Evolutionary conservation across 1,140 invertebrate genomes (phyloP).

Genomic region (Apolygus lucorum): DNA sequence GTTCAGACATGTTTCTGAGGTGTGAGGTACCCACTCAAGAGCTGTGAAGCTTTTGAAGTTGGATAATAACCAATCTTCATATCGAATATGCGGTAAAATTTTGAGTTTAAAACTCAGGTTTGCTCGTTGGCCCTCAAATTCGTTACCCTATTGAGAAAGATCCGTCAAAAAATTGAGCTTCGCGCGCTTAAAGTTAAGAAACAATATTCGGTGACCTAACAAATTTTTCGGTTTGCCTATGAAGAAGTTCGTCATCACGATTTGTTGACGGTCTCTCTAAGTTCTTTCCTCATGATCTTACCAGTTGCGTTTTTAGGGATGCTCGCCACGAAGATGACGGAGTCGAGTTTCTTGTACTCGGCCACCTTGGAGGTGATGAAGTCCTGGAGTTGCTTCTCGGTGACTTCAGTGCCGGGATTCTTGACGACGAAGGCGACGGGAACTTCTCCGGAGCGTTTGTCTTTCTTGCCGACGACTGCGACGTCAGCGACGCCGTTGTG

Average conservation of each 20-base stretch:
- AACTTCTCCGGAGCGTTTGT: constrained; percentile 54
- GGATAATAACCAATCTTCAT: no score
- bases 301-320: constrained; percentile 67
- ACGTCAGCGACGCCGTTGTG: constrained; percentile 57
- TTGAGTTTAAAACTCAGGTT: no score
- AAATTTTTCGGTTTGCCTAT: not conserved
- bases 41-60: no score
- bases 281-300: constrained; percentile 59
- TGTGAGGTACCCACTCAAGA: no score
- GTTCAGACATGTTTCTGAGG: no score
- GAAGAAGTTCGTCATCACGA: not conserved
- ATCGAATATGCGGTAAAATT: no score
- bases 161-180: not conserved
- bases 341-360: constrained; percentile 58
- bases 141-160: not conserved
- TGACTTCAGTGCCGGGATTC: constrained; percentile 39
- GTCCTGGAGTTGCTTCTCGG: constrained; percentile 45
- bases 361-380: constrained; percentile 51
- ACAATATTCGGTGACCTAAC: not conserved
- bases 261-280: constrained; percentile 39
- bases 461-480: constrained; percentile 60
- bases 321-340: constrained; percentile 53
- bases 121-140: not conserved
- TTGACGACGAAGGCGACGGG: constrained; percentile 54
- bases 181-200: not conserved